Conservation (phyloP, 2,888 invertebrate genomes). For the Podabrus alpinus region DNA sequence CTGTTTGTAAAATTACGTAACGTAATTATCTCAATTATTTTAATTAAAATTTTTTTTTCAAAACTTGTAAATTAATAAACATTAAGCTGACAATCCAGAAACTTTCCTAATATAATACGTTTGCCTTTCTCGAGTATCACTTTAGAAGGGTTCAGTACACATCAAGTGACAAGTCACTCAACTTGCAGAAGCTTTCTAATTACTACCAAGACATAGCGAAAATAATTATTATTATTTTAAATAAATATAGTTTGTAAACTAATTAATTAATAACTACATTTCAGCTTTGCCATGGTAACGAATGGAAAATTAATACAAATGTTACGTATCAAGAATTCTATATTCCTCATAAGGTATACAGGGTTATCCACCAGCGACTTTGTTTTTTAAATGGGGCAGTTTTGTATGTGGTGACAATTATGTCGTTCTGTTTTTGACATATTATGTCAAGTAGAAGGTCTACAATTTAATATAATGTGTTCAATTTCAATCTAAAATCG, state of each 20-base stretch:
- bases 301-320: background rate
- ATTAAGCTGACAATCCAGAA: background rate
- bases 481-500: too few relatives aligned
- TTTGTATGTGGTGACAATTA: too few relatives aligned
- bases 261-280: background rate
- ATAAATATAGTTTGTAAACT: background rate
- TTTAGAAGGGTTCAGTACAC: background rate
- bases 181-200: background rate
- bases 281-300: background rate
- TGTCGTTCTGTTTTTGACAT: too few relatives aligned
- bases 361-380: too few relatives aligned
- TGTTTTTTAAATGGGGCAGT: too few relatives aligned
- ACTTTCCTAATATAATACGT: background rate
- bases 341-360: too few relatives aligned
- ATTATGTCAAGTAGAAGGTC: too few relatives aligned
- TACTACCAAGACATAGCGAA: background rate
- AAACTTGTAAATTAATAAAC: background rate
- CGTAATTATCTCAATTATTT: background rate
- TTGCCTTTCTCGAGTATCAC: background rate
- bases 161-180: background rate
- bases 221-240: background rate
- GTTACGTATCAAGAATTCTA: background rate
- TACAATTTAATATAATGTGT: too few relatives aligned
- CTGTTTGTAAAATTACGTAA: background rate
- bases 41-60: background rate